phyloP scores from a whole-genome alignment of 2,888 invertebrate species.

The Lamproptera curius region DNA sequence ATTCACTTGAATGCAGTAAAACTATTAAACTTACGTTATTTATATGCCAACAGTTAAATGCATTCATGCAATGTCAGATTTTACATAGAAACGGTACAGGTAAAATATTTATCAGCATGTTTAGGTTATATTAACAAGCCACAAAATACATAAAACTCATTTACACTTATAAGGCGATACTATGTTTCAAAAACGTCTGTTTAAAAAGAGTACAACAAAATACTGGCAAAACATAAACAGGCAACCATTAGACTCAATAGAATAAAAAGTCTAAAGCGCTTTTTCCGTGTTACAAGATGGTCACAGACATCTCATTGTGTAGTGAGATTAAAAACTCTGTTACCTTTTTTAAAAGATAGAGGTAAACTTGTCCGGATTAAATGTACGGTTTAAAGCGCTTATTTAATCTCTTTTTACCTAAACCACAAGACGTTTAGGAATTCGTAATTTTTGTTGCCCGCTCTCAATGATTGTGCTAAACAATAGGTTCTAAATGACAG shows the following conservation, averaged over 20 bases:
- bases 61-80: too few species aligned
- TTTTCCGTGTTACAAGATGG: neutral
- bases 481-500: conserved; percentile 2
- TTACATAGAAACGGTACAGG: too few species aligned
- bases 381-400: conserved; percentile 9
- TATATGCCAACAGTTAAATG: too few species aligned
- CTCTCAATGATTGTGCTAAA: neutral
- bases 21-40: too few species aligned
- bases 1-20: too few species aligned
- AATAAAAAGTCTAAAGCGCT: neutral
- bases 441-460: conserved; percentile 6
- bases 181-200: too few species aligned
- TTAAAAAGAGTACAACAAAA: neutral
- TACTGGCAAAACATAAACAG: neutral
- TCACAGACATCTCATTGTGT: conserved; percentile 5
- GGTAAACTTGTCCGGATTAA: conserved; percentile 15
- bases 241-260: neutral
- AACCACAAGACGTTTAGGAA: conserved; percentile 1
- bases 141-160: too few species aligned
- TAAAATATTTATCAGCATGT: too few species aligned
- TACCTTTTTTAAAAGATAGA: conserved; percentile 11
- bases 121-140: too few species aligned
- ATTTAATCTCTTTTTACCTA: conserved; percentile 14
- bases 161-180: too few species aligned
- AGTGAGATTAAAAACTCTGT: conserved; percentile 2